These are phyloP conservation scores for Hymenopus coronatus DNA, from an alignment of 2,888 invertebrate species.

Conservation along the genomic window DNA sequence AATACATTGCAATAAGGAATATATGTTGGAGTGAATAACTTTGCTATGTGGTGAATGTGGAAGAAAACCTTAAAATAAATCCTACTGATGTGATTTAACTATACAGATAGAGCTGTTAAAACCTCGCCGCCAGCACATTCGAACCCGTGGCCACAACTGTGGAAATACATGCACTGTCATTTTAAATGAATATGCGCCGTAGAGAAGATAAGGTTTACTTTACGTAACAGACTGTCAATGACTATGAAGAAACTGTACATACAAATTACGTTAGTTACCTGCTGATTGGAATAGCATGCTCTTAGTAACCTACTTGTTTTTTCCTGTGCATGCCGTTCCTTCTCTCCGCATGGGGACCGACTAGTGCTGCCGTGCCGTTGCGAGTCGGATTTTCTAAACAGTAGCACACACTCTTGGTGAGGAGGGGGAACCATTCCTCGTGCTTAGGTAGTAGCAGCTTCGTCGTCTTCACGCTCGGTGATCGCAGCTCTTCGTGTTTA, in stretches of 20 bases:
- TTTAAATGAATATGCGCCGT: not conserved
- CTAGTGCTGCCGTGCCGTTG: not conserved
- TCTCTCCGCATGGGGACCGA: not conserved
- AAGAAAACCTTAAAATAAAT: no score
- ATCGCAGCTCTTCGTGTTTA: not conserved
- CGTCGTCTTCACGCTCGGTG: not conserved
- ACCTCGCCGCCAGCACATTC: no score
- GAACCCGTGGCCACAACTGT: no score
- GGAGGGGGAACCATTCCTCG: not conserved
- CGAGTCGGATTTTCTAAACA: conserved; percentile 2
- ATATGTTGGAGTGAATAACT: no score
- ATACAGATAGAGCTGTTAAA: no score
- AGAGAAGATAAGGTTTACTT: not conserved
- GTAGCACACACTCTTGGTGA: not conserved
- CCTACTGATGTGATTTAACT: no score
- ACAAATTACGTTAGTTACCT: not conserved
- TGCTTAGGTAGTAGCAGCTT: not conserved
- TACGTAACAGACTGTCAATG: not conserved
- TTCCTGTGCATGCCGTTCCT: not conserved
- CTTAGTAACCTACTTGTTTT: not conserved
- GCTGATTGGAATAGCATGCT: not conserved
- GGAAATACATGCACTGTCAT: not conserved
- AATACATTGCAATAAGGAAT: no score
- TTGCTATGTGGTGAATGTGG: no score
- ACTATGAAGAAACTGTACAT: not conserved